phyloP scores from a whole-genome alignment of 1,140 invertebrate genomes.

The Himalopsyche phryganea region DNA sequence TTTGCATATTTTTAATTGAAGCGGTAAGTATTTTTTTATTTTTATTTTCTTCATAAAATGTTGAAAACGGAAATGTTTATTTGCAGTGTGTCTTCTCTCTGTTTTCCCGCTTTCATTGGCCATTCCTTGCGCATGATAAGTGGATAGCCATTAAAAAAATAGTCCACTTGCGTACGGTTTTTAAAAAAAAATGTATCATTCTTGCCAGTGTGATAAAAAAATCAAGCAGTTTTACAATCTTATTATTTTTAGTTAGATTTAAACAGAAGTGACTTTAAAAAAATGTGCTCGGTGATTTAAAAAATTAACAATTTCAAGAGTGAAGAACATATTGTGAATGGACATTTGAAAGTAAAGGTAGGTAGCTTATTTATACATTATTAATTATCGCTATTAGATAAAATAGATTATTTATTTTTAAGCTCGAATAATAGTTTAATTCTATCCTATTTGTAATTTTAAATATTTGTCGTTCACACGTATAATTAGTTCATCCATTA shows the following conservation, averaged over 20 bases:
- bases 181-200: too few species aligned
- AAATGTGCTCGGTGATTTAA: slow-evolving; percentile 13
- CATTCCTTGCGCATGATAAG: background rate
- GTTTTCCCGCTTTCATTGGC: slow-evolving; percentile 35
- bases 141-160: background rate
- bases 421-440: background rate
- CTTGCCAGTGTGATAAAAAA: too few species aligned
- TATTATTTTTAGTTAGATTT: background rate
- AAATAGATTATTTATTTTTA: background rate
- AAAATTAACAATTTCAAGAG: slow-evolving; percentile 31
- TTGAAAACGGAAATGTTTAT: slow-evolving; percentile 42
- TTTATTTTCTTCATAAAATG: slow-evolving; percentile 5
- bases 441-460: background rate
- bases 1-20: background rate
- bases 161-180: too few species aligned
- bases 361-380: slow-evolving; percentile 12
- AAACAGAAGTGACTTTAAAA: too few species aligned
- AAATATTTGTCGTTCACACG: background rate
- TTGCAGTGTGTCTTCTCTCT: slow-evolving; percentile 47
- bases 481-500: too few species aligned
- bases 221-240: too few species aligned
- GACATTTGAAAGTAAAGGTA: slow-evolving; percentile 44
- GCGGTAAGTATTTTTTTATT: slow-evolving; percentile 7
- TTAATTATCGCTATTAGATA: background rate
- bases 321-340: slow-evolving; percentile 50